Percentiles rank a stretch among this genome's conserved stretches.
Evolutionary conservation across 2,888 invertebrate genomes (phyloP).

Genomic region (Dione juno): DNA sequence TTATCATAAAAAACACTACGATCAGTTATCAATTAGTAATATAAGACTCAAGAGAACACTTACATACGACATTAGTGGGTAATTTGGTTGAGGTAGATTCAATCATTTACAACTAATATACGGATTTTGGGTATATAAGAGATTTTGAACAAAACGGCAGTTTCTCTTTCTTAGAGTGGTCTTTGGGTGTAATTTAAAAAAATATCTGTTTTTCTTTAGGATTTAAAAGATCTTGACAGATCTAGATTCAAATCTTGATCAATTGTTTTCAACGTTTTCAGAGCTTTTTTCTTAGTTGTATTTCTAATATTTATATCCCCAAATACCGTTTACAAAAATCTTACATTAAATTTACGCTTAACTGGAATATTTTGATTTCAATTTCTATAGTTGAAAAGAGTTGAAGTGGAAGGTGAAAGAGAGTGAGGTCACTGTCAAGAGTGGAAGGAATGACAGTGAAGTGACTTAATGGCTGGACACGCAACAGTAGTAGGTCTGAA

Average conservation of each 20-base stretch:
- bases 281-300: neutral
- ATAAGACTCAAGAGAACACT: constrained; percentile 82
- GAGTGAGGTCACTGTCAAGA: too few relatives aligned
- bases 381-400: neutral
- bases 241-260: neutral
- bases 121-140: constrained; percentile 46
- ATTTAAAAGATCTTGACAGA: too few relatives aligned
- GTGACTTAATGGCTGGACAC: too few relatives aligned
- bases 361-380: constrained; percentile 59
- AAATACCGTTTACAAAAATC: constrained; percentile 56
- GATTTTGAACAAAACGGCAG: too few relatives aligned
- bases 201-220: too few relatives aligned
- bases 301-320: constrained; percentile 55
- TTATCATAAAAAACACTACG: constrained; percentile 77
- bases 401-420: too few relatives aligned
- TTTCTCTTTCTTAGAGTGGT: too few relatives aligned
- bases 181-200: too few relatives aligned
- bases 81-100: constrained; percentile 83
- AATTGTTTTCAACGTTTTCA: neutral
- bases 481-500: too few relatives aligned
- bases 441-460: too few relatives aligned
- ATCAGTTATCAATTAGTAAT: constrained; percentile 74
- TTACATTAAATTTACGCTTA: constrained; percentile 54
- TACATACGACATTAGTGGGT: constrained; percentile 80
- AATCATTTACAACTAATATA: constrained; percentile 60